Evolutionary conservation across 2,797 vertebrate genomes (phyloP).

Genomic region (Danio choprae): DNA sequence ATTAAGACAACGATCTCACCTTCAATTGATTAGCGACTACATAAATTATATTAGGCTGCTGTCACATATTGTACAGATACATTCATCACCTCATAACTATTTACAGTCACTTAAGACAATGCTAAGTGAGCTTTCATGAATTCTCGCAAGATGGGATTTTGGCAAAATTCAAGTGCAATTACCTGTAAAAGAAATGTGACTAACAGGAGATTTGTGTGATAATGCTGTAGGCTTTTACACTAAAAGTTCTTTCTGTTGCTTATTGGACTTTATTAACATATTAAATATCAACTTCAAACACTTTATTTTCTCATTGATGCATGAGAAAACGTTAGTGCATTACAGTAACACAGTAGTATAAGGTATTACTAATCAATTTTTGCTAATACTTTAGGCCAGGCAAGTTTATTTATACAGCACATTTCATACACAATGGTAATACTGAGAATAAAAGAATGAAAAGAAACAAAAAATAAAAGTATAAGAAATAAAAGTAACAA

Average conservation of each 20-base stretch:
- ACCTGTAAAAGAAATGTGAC: too few relatives aligned
- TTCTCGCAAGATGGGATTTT: not conserved
- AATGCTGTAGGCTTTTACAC: not conserved
- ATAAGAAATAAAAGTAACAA: too few relatives aligned
- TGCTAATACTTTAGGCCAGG: too few relatives aligned
- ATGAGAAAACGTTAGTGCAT: too few relatives aligned
- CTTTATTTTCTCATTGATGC: constrained; percentile 6
- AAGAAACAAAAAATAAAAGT: too few relatives aligned
- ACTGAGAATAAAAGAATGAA: too few relatives aligned
- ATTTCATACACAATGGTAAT: too few relatives aligned
- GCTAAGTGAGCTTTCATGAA: not conserved
- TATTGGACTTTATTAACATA: not conserved
- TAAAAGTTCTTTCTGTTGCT: not conserved
- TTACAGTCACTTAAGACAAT: not conserved
- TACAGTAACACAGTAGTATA: too few relatives aligned
- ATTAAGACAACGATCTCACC: not conserved
- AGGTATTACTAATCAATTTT: too few relatives aligned
- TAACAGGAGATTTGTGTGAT: not conserved
- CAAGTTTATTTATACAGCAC: too few relatives aligned
- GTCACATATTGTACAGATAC: not conserved
- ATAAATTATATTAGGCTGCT: not conserved
- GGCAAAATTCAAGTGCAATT: not conserved
- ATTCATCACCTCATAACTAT: not conserved
- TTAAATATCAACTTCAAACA: not conserved
- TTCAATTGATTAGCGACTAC: not conserved